phyloP scores from a whole-genome alignment of 2,888 invertebrate genomes.

The Cartodere bifasciata region DNA sequence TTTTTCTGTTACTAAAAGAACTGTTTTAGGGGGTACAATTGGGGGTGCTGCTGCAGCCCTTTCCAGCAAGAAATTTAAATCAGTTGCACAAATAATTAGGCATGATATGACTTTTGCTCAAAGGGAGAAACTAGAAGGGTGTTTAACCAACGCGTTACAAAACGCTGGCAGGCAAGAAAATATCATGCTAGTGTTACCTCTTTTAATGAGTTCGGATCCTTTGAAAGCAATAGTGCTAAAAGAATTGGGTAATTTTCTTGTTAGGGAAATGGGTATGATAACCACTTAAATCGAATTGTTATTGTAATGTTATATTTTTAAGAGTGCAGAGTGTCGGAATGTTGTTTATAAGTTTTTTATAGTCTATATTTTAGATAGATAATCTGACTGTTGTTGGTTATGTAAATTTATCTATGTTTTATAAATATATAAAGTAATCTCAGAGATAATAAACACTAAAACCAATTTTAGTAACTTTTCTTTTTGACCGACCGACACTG shows the following conservation, averaged over 20 bases:
- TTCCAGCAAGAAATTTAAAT: conserved; percentile 24
- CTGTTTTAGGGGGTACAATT: conserved; percentile 25
- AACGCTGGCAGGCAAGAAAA: conserved; percentile 22
- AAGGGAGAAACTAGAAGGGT: conserved; percentile 18
- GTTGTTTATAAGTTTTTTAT: no score
- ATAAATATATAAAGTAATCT: no score
- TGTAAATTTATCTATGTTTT: no score
- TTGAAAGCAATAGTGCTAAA: conserved; percentile 20
- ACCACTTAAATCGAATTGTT: no score
- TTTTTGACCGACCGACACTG: no score
- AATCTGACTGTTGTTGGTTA: no score
- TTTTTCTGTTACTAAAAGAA: no score
- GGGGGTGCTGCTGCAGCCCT: conserved; percentile 21
- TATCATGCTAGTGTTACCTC: conserved; percentile 16
- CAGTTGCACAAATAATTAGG: conserved; percentile 24
- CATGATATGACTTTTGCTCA: conserved; percentile 25
- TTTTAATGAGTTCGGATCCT: conserved; percentile 18
- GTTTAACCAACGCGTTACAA: conserved; percentile 17
- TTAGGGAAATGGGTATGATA: conserved; percentile 23
- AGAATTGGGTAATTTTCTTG: conserved; percentile 20
- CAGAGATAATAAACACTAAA: no score
- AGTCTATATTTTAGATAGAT: no score
- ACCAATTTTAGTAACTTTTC: no score
- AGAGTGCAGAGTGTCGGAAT: no score
- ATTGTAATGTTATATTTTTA: no score